phyloP scores from a whole-genome alignment of 2,797 vertebrate genomes.

The Sebastolobus altivelis region DNA sequence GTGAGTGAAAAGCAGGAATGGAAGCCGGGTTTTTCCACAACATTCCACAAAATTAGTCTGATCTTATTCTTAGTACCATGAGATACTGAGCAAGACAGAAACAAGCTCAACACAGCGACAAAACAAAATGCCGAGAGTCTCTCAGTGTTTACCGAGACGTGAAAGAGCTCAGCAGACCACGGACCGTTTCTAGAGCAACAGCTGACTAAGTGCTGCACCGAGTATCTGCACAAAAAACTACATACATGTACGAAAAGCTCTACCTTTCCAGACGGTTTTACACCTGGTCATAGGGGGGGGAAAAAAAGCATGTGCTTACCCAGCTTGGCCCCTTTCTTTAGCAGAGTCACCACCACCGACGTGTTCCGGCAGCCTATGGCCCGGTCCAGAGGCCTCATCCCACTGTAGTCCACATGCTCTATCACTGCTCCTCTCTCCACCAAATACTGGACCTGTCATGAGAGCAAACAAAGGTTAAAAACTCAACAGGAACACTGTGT shows the following conservation, averaged over 20 bases:
- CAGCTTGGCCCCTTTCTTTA: constrained; percentile 97
- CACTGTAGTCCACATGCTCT: constrained; percentile 96
- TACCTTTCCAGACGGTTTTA: background rate
- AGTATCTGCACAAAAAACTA: background rate
- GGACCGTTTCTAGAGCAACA: background rate
- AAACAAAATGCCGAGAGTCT: constrained; percentile 17
- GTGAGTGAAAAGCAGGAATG: constrained; percentile 41
- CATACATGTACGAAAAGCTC: background rate
- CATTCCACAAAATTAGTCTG: constrained; percentile 63
- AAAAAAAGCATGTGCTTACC: constrained; percentile 80
- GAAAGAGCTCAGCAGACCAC: constrained; percentile 8
- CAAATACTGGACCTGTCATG: constrained; percentile 93
- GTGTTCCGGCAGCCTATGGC: constrained; percentile 98
- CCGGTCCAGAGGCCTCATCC: constrained; percentile 97
- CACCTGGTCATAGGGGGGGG: background rate
- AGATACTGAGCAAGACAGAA: constrained; percentile 46
- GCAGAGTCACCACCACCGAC: constrained; percentile 92
- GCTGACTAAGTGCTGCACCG: background rate
- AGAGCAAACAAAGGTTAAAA: constrained; percentile 24
- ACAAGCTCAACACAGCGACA: background rate
- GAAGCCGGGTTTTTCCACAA: constrained; percentile 56
- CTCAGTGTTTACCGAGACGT: constrained; percentile 8
- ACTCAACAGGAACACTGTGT: background rate
- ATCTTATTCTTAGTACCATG: constrained; percentile 52
- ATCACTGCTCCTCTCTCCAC: constrained; percentile 97